Evolutionary conservation across 37 sponge, comb jelly and placozoan genomes (phyloP).

Genomic region (Dysidea cf. avara): DNA sequence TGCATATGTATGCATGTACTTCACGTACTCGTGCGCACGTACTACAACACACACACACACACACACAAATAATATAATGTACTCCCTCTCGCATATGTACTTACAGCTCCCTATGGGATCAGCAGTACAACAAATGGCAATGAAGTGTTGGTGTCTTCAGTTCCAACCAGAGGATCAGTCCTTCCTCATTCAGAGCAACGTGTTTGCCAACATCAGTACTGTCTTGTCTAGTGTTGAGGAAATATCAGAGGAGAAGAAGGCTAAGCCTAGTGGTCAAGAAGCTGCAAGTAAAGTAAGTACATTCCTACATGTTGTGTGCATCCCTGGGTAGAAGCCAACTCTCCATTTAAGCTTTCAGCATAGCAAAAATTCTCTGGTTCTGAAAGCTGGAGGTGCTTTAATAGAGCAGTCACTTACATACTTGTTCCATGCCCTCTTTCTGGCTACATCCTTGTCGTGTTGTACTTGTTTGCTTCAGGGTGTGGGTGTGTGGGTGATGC

Average conservation of each 20-base stretch:
- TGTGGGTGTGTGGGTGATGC: conserved; percentile 41
- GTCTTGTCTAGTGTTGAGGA: conserved; percentile 83
- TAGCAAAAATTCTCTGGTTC: no score
- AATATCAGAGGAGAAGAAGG: conserved; percentile 14
- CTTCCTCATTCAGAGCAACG: conserved; percentile 89
- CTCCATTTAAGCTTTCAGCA: no score
- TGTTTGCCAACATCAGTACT: conserved; percentile 88
- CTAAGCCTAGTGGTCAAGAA: no score
- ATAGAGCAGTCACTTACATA: no score
- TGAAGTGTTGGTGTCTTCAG: conserved; percentile 87
- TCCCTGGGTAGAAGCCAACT: no score
- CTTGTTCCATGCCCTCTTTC: no score
- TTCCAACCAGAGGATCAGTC: conserved; percentile 93
- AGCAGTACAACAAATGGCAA: conserved; percentile 82
- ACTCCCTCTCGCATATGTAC: not conserved
- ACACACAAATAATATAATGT: not conserved
- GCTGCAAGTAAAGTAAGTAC: conserved; percentile 29
- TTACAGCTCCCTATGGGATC: conserved; percentile 79
- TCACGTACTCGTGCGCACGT: not conserved
- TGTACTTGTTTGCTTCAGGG: no score
- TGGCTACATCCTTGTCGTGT: no score
- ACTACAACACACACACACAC: not conserved
- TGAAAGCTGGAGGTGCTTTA: no score
- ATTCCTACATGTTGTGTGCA: not conserved
- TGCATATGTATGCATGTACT: conserved; percentile 3